A percentile compares a stretch with the other conserved stretches of the same genome.
Conservation (phyloP, 1,140 invertebrate species). For the Pogonus chalceus region DNA sequence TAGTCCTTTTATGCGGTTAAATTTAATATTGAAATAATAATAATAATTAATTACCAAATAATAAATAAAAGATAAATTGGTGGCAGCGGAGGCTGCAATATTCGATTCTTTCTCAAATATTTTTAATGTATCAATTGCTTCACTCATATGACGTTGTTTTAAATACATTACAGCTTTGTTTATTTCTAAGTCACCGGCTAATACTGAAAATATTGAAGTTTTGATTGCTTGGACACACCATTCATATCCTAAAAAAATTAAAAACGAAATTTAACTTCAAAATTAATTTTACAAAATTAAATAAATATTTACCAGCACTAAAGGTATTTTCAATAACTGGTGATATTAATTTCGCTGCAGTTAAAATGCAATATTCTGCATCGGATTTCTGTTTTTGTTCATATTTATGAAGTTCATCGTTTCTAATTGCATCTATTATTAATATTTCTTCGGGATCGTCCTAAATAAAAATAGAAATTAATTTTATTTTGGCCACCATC, state of each 20-base stretch:
- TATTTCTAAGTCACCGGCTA: slow-evolving; percentile 85
- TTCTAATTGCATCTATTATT: slow-evolving; percentile 67
- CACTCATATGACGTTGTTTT: slow-evolving; percentile 70
- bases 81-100: slow-evolving; percentile 74
- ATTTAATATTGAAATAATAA: background rate
- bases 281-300: background rate
- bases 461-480: slow-evolving; percentile 32
- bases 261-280: slow-evolving; percentile 11
- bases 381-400: slow-evolving; percentile 64
- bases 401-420: slow-evolving; percentile 66
- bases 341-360: slow-evolving; percentile 85
- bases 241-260: slow-evolving; percentile 44
- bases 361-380: slow-evolving; percentile 78
- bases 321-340: slow-evolving; percentile 73
- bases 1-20: background rate
- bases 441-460: slow-evolving; percentile 63
- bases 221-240: slow-evolving; percentile 74
- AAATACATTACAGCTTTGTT: slow-evolving; percentile 88
- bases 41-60: slow-evolving; percentile 53
- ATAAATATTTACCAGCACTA: slow-evolving; percentile 49
- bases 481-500: background rate
- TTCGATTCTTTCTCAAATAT: slow-evolving; percentile 79
- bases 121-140: slow-evolving; percentile 79
- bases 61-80: slow-evolving; percentile 87
- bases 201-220: slow-evolving; percentile 59